A percentile compares a stretch with the other conserved stretches of the same genome.
Evolutionary conservation across 1,140 invertebrate species (phyloP).

Genomic region (Atta texana): DNA sequence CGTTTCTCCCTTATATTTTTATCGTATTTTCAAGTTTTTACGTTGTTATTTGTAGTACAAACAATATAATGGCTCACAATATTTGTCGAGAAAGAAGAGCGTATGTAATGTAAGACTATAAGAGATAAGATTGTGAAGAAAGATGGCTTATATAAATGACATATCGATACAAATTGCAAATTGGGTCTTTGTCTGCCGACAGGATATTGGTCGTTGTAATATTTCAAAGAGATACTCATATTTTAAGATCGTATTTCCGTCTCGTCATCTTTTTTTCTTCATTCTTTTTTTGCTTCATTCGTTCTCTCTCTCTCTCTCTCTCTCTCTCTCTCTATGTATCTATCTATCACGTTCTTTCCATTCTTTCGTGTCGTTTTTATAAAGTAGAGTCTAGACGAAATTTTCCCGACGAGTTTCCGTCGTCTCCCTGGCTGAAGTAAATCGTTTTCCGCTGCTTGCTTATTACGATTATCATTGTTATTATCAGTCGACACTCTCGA

Average conservation of each 20-base stretch:
- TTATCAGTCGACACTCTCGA: conserved; percentile 63
- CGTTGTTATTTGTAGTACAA: conserved; percentile 31
- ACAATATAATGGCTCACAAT: conserved; percentile 25
- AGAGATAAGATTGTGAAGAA: conserved; percentile 18
- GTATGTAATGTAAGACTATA: not conserved
- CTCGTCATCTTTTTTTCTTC: not conserved
- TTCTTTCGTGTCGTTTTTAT: conserved; percentile 50
- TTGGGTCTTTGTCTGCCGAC: conserved; percentile 11
- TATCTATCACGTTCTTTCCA: not conserved
- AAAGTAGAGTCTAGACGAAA: conserved; percentile 39
- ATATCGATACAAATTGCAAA: conserved; percentile 31
- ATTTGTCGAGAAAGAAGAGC: not conserved
- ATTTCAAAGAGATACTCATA: conserved; percentile 27
- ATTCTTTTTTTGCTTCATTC: not conserved
- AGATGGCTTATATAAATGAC: conserved; percentile 9
- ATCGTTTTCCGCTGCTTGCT: conserved; percentile 68
- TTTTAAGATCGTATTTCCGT: conserved; percentile 38
- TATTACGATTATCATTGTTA: conserved; percentile 74
- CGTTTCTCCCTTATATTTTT: conserved; percentile 16
- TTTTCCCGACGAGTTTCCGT: conserved; percentile 56
- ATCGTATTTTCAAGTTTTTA: not conserved
- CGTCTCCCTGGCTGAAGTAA: conserved; percentile 42
- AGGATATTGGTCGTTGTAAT: conserved; percentile 32
- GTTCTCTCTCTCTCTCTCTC: not conserved
- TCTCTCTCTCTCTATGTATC: not conserved